Evolutionary conservation across 1,140 invertebrate genomes (phyloP).

Genomic region (Brachionus calyciflorus): DNA sequence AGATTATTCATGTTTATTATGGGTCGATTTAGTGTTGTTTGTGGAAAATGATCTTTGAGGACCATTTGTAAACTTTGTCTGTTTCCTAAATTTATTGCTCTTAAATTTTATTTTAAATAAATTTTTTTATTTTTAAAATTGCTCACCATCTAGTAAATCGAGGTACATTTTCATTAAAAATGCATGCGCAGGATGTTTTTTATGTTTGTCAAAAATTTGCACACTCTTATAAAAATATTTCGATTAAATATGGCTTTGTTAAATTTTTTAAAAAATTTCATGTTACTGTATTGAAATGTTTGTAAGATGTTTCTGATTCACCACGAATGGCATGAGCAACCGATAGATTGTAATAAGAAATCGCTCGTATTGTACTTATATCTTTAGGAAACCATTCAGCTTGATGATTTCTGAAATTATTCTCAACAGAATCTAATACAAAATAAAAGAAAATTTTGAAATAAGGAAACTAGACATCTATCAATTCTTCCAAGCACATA

Average conservation of each 20-base stretch:
- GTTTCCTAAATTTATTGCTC: not conserved
- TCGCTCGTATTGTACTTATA: constrained; percentile 66
- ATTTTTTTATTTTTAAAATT: not conserved
- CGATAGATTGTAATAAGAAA: constrained; percentile 76
- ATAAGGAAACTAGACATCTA: too few relatives aligned
- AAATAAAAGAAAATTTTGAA: not conserved
- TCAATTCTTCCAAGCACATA: too few relatives aligned
- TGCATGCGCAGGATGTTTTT: constrained; percentile 57
- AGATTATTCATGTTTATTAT: not conserved
- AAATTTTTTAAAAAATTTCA: not conserved
- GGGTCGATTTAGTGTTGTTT: constrained; percentile 34
- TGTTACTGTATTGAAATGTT: constrained; percentile 69
- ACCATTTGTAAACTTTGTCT: constrained; percentile 42
- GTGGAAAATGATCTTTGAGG: constrained; percentile 43
- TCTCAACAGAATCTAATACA: not conserved
- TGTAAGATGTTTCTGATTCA: constrained; percentile 72
- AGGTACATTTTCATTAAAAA: constrained; percentile 59
- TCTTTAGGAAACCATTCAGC: constrained; percentile 69
- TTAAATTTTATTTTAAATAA: not conserved
- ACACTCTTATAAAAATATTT: constrained; percentile 61
- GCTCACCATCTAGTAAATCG: constrained; percentile 58
- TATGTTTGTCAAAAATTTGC: constrained; percentile 59
- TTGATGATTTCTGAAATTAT: constrained; percentile 55
- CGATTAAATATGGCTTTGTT: not conserved
- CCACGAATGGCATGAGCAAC: constrained; percentile 73